Evolutionary conservation across 2,888 invertebrate genomes (phyloP).

Genomic region (Julus scanicus): DNA sequence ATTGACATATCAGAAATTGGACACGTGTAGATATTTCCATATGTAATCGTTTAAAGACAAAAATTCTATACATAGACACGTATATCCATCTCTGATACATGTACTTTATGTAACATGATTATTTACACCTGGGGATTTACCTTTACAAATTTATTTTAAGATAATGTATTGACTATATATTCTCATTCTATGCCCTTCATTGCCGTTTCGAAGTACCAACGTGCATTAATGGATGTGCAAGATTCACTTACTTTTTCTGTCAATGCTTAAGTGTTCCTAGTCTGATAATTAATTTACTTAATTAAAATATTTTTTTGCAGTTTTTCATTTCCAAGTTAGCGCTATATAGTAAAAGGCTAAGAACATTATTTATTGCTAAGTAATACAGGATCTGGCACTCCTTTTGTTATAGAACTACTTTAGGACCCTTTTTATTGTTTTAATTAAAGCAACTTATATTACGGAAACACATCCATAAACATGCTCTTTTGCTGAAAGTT

Average conservation of each 20-base stretch:
- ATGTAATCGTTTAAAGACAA: no score
- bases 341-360: background rate
- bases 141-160: no score
- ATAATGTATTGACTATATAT: no score
- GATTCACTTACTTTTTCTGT: background rate
- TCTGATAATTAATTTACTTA: background rate
- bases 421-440: background rate
- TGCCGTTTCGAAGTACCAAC: background rate
- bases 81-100: no score
- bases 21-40: no score
- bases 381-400: background rate
- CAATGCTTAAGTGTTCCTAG: background rate
- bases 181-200: background rate
- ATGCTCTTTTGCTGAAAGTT: background rate
- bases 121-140: no score
- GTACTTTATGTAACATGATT: no score
- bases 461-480: background rate
- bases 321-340: no score
- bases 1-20: no score
- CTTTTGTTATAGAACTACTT: constrained; percentile 3
- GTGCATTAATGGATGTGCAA: background rate
- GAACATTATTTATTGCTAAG: background rate
- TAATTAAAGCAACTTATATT: background rate
- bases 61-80: no score
- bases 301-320: background rate